Base-by-base conservation (phyloP, 2,797 vertebrate genomes). In the Dermochelys coriacea region DNA sequence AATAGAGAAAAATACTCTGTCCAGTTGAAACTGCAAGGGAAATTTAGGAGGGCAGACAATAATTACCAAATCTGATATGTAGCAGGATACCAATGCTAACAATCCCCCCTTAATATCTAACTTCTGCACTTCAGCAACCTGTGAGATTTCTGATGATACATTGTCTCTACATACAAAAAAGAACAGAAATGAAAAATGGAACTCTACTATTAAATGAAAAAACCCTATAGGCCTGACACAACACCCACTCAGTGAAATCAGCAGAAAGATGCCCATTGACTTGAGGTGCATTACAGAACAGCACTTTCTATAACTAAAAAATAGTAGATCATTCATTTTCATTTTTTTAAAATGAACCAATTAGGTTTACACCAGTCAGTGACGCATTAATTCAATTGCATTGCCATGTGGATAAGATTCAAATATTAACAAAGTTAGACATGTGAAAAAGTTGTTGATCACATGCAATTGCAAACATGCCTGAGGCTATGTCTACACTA, bases 361-460 rank as follows among this genome's bases (percentile, higher is more conserved):
- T 8, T 55, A 27, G 12, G 4, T 85, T 78, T 82, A 75, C 54
- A 74, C 23, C 49, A 78, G 90, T 82, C 86, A 29, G 31, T 5
- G 41, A 2, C 5, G 51, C 47, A 87, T 14, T 16, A 16, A 64
- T 80, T 88, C 83, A 47, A 85, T 51, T 41, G 25, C 29, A 41
- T 83, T 87, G 47, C 23, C 31, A 41, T 31, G 25, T 54, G 45
- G 5, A 21, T 55, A 19, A 80, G 11, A 88, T 74, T 85, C 71
- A 84, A 93, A 90, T 77, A 4, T 59, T 87, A 93, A 91, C 41
- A 80, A 80, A 80, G 12, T 4, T 88, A 47, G 88, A 68, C 45
- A 54, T 49, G 79, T 91, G 54, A 81, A 89, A 92, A 93, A 86
- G 23, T 34, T 93, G 89, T 93, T 87, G 61, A 77, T 57, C 23